Percentiles rank a stretch among this genome's conserved stretches.
Evolutionary conservation across 53 echinoderm and acorn worm genomes (phyloP).

Genomic region (Glandiceps talaboti): DNA sequence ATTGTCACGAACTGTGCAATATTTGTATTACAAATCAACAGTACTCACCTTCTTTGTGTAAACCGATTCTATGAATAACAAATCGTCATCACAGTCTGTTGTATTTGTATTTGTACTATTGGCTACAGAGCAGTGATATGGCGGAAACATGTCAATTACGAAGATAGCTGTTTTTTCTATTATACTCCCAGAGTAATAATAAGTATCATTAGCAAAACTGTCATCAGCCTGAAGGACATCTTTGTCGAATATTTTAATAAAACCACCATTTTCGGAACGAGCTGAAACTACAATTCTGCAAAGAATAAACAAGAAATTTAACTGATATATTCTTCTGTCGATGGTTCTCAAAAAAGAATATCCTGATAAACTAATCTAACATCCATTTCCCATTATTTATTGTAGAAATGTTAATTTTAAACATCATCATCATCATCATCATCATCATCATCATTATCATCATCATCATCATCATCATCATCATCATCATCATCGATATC

Average conservation of each 20-base stretch:
- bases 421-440: no score
- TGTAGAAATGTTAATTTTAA: no score
- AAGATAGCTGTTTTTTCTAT: background rate
- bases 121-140: background rate
- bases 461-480: no score
- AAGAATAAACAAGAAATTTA: no score
- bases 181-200: background rate
- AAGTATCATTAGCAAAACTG: background rate
- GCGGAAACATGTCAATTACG: background rate
- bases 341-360: no score
- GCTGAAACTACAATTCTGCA: background rate
- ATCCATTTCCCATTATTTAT: no score
- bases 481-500: no score
- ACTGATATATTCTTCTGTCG: no score
- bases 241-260: background rate
- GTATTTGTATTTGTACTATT: no score
- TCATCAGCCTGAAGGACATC: background rate
- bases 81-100: background rate
- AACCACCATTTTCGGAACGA: background rate
- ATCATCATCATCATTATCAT: no score
- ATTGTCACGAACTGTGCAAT: background rate
- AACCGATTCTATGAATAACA: background rate
- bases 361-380: no score
- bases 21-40: background rate
- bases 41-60: background rate